Percentiles rank a stretch among this genome's conserved stretches.
Conservation (phyloP, 1,140 invertebrate species). For the Lepidurus packardi region DNA sequence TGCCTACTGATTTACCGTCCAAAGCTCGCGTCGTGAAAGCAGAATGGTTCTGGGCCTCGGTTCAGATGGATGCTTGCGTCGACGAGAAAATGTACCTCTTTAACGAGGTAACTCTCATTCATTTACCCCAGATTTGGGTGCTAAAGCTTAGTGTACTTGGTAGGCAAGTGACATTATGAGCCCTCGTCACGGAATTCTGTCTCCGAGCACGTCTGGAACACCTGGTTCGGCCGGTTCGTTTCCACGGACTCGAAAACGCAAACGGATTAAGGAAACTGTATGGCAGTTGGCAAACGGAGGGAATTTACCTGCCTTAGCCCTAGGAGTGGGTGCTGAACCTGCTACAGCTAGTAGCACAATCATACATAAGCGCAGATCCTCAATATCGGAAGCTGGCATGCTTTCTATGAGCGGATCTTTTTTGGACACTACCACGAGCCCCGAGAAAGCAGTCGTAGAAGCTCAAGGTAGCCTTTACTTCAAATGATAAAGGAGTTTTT, state of each 20-base stretch:
- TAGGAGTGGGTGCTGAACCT: background rate
- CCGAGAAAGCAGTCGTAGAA: slow-evolving; percentile 27
- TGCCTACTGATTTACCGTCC: slow-evolving; percentile 35
- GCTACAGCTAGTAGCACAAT: slow-evolving; percentile 39
- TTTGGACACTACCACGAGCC: slow-evolving; percentile 65
- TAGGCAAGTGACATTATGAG: slow-evolving; percentile 31
- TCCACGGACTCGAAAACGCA: slow-evolving; percentile 43
- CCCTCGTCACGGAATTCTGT: slow-evolving; percentile 32
- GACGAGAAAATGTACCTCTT: slow-evolving; percentile 82
- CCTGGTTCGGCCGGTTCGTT: background rate
- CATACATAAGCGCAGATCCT: slow-evolving; percentile 67
- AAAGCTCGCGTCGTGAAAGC: slow-evolving; percentile 66
- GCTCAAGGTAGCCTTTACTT: background rate
- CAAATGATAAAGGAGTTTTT: background rate
- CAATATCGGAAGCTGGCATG: slow-evolving; percentile 70
- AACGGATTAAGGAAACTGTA: slow-evolving; percentile 47
- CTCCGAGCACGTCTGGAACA: slow-evolving; percentile 39
- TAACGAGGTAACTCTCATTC: slow-evolving; percentile 58
- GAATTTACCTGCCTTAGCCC: slow-evolving; percentile 39
- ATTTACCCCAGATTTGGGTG: slow-evolving; percentile 25
- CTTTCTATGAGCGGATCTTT: slow-evolving; percentile 80
- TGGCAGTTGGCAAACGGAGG: slow-evolving; percentile 44
- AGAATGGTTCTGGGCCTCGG: slow-evolving; percentile 96
- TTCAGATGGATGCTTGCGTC: slow-evolving; percentile 89
- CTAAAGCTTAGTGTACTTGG: background rate